Base-by-base conservation (phyloP, 2,888 invertebrate genomes). In the Drosophila buzzatii region DNA sequence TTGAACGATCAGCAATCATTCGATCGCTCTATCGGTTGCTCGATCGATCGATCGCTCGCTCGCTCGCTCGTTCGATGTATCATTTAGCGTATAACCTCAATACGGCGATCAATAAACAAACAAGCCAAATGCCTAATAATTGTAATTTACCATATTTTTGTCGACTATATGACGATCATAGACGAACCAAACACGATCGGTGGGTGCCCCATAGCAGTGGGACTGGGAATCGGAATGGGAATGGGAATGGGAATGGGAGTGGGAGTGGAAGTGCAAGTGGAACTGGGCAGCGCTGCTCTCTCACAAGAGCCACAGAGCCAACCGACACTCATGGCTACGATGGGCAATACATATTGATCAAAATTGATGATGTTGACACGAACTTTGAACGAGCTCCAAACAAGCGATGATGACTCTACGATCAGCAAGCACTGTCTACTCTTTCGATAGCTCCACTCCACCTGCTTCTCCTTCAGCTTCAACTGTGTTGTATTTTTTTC, bases 321-420 rank as follows among this genome's bases (percentile, higher is more conserved):
- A 6, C 5, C 27, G 6, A 53, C 64, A 76, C 72, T 79, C 66
- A 63, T 66, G 70, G 23, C 23, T n/a, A 1, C 47, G 69, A 70
- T 74, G 47, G 81, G 70, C 80, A 80, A 77, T 87, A 85, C 89
- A 79, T 85, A 84, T 81, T 90, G 87, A 90, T 87, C 86, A 87
- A 88, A 88, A 90, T 88, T 87, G 90, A 87, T 87, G 90, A 87
- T 85, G 89, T 87, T 90, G 90, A 87, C 87, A 87, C 87, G 87
- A 87, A 89, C 87, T 87, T 79, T 90, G 89, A 85, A 88, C 90
- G 85, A 84, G 73, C 73, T 79, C 56, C 72, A 77, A 77, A 77
- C 73, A 66, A 83, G 70, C 78, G 73, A 76, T 76, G 73, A 80
- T 81, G 70, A 80, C 77, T 80, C 73, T 70, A 69, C 72, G 80